A percentile compares a stretch with the other conserved stretches of the same genome.
These are phyloP conservation scores for Trinectes maculatus DNA, from an alignment of 2,113 vertebrate genomes.

Conservation along the genomic window DNA sequence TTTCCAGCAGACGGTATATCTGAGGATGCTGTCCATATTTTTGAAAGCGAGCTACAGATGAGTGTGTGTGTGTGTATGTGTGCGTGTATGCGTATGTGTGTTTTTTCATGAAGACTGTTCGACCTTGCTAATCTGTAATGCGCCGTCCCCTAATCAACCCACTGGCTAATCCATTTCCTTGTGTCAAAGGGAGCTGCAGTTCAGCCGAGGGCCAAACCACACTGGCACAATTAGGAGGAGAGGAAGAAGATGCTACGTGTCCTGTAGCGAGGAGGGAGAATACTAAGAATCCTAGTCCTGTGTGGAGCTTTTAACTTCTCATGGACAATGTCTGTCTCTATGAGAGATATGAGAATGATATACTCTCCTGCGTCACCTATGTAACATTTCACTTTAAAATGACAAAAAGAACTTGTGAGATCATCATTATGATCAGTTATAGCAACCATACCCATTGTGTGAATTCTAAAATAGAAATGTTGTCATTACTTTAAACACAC, in stretches of 20 bases:
- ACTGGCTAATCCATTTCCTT: conserved; percentile 71
- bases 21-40: conserved; percentile 50
- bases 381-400: too few relatives aligned
- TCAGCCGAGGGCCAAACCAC: conserved; percentile 45
- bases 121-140: conserved; percentile 70
- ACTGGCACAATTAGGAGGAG: conserved; percentile 41
- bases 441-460: too few relatives aligned
- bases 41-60: conserved; percentile 51
- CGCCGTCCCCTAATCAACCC: conserved; percentile 70
- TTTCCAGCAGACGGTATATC: conserved; percentile 34
- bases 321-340: too few relatives aligned
- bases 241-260: conserved; percentile 58
- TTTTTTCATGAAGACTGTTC: conserved; percentile 66
- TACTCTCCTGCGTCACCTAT: conserved; percentile 22
- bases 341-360: conserved; percentile 34
- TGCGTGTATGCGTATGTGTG: conserved; percentile 45
- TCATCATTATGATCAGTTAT: too few relatives aligned
- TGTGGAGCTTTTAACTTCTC: conserved; percentile 50
- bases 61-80: conserved; percentile 45
- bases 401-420: too few relatives aligned
- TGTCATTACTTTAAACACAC: too few relatives aligned
- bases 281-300: conserved; percentile 34
- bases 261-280: conserved; percentile 34
- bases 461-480: too few relatives aligned
- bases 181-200: conserved; percentile 48